Evolutionary conservation across 2,888 invertebrate genomes (phyloP).

Genomic region (Drosophila seclusa): DNA sequence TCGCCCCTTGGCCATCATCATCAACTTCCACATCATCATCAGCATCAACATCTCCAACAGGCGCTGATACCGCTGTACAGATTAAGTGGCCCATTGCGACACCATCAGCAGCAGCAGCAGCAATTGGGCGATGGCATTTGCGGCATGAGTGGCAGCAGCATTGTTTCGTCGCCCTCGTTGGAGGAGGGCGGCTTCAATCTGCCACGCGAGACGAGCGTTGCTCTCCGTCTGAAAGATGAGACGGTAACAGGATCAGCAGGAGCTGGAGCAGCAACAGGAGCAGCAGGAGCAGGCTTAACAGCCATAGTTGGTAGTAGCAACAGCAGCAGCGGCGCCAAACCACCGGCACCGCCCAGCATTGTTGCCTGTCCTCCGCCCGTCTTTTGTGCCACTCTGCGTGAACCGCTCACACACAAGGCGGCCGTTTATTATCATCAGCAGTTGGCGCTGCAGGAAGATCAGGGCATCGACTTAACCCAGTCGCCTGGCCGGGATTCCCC

Average conservation of each 20-base stretch:
- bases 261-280: conserved; percentile 81
- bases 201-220: conserved; percentile 84
- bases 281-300: conserved; percentile 57
- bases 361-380: conserved; percentile 88
- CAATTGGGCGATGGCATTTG: conserved; percentile 80
- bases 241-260: conserved; percentile 59
- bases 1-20: conserved; percentile 45
- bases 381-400: conserved; percentile 86
- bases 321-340: conserved; percentile 61
- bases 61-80: conserved; percentile 80
- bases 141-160: conserved; percentile 83
- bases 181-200: conserved; percentile 85
- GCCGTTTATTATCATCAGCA: conserved; percentile 93
- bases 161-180: conserved; percentile 85
- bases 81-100: conserved; percentile 79
- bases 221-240: conserved; percentile 84
- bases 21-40: not conserved
- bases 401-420: conserved; percentile 90
- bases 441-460: conserved; percentile 93
- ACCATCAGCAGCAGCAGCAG: conserved; percentile 63
- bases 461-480: conserved; percentile 95
- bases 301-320: conserved; percentile 38
- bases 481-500: conserved; percentile 97
- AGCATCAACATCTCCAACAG: conserved; percentile 59
- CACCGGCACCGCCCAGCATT: conserved; percentile 84